Conservation (phyloP, 2,797 vertebrate genomes). For the Chaenodraco wilsoni region DNA sequence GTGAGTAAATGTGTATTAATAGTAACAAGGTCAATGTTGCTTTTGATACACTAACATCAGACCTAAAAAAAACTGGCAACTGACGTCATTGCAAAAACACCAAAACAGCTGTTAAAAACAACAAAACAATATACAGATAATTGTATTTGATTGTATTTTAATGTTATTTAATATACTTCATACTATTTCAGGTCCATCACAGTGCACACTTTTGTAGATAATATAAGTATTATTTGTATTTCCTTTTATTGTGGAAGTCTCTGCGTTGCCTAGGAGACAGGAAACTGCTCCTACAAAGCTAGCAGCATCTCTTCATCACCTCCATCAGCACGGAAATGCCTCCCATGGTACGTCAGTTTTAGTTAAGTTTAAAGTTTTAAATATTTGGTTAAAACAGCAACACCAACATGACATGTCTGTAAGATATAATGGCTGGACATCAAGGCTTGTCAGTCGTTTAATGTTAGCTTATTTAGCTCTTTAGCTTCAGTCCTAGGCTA, state of each 20-base stretch:
- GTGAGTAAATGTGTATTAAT: too few relatives aligned
- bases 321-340: slow-evolving; percentile 1
- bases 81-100: too few relatives aligned
- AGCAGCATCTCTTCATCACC: slow-evolving; percentile 2
- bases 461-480: background rate
- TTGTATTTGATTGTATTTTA: too few relatives aligned
- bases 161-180: background rate
- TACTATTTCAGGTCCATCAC: background rate
- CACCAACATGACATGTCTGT: background rate
- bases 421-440: too few relatives aligned
- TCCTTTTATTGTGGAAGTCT: slow-evolving; percentile 27
- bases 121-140: too few relatives aligned
- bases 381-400: background rate
- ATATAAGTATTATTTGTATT: background rate
- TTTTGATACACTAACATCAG: too few relatives aligned
- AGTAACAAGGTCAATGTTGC: too few relatives aligned
- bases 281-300: slow-evolving; percentile 4
- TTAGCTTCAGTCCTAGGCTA: background rate
- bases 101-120: too few relatives aligned
- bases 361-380: background rate
- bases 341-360: background rate
- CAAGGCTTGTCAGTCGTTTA: background rate
- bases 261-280: slow-evolving; percentile 51
- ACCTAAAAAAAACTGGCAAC: too few relatives aligned
- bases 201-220: background rate